These are phyloP conservation scores for Iselma pallidipennis DNA, from an alignment of 2,888 invertebrate genomes.

Conservation along the genomic window DNA sequence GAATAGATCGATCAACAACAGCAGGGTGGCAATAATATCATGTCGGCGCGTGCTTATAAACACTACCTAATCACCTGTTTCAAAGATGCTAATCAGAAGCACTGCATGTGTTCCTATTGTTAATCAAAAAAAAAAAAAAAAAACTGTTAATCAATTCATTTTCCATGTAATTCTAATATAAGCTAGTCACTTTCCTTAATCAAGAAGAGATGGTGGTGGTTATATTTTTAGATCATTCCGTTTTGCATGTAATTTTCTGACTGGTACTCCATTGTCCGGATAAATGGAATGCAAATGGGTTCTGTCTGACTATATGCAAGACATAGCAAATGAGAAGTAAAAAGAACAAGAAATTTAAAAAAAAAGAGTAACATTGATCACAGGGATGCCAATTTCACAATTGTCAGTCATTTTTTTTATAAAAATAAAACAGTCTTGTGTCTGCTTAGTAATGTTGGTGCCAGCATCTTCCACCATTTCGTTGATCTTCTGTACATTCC, in stretches of 20 bases:
- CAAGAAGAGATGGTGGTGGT: background rate
- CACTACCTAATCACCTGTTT: constrained; percentile 32
- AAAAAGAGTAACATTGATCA: background rate
- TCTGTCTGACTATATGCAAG: background rate
- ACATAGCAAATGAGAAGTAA: background rate
- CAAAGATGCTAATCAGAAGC: constrained; percentile 34
- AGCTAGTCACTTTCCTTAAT: constrained; percentile 10
- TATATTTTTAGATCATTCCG: constrained; percentile 6
- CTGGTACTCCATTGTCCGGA: background rate
- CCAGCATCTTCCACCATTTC: constrained; percentile 2
- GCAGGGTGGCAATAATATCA: constrained; percentile 18
- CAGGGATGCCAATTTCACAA: background rate
- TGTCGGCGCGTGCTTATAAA: constrained; percentile 29
- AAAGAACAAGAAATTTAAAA: background rate
- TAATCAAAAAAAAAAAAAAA: background rate
- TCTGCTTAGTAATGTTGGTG: background rate
- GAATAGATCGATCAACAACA: background rate
- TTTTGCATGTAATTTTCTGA: constrained; percentile 7
- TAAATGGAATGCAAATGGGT: background rate
- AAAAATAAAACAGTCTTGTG: background rate
- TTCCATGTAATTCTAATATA: constrained; percentile 18
- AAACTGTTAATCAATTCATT: constrained; percentile 28
- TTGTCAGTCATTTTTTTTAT: background rate
- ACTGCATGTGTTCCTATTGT: constrained; percentile 30
- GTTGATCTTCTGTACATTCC: background rate